phyloP scores from a whole-genome alignment of 2,888 invertebrate species.

The Phyllotreta striolata region DNA sequence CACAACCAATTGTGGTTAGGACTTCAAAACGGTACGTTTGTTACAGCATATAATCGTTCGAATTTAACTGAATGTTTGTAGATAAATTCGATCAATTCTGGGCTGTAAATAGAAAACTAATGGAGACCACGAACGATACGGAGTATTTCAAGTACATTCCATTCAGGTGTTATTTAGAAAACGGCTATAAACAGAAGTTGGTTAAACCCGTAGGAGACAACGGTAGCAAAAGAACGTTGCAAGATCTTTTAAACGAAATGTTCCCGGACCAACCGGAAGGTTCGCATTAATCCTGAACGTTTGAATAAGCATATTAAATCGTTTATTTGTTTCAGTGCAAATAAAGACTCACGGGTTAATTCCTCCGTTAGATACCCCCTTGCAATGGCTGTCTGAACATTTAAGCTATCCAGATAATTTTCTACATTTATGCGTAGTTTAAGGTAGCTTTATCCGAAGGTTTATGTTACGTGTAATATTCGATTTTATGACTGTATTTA shows the following conservation, averaged over 20 bases:
- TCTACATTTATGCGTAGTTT: slow-evolving; percentile 79
- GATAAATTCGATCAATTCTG: slow-evolving; percentile 99
- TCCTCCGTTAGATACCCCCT: slow-evolving; percentile 85
- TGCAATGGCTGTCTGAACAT: slow-evolving; percentile 98
- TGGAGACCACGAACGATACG: slow-evolving; percentile 84
- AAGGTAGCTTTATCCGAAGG: neutral
- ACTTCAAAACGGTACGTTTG: slow-evolving; percentile 81
- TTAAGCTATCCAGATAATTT: slow-evolving; percentile 99
- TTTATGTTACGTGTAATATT: slow-evolving; percentile 16
- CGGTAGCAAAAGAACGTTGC: slow-evolving; percentile 75
- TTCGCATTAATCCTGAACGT: slow-evolving; percentile 45
- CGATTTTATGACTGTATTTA: neutral
- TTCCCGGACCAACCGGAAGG: slow-evolving; percentile 68
- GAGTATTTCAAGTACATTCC: slow-evolving; percentile 91
- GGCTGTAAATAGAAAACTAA: slow-evolving; percentile 94
- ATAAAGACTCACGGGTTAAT: slow-evolving; percentile 89
- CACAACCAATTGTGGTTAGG: slow-evolving; percentile 97
- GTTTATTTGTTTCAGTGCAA: slow-evolving; percentile 67
- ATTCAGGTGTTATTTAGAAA: slow-evolving; percentile 80
- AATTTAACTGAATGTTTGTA: slow-evolving; percentile 58
- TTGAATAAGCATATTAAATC: slow-evolving; percentile 5
- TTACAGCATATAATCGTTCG: too few species aligned
- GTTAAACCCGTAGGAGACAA: slow-evolving; percentile 79
- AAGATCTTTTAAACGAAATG: slow-evolving; percentile 74
- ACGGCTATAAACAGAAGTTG: slow-evolving; percentile 77